Base-by-base conservation (phyloP, 1,140 invertebrate genomes). In the Aphidius ervi region DNA sequence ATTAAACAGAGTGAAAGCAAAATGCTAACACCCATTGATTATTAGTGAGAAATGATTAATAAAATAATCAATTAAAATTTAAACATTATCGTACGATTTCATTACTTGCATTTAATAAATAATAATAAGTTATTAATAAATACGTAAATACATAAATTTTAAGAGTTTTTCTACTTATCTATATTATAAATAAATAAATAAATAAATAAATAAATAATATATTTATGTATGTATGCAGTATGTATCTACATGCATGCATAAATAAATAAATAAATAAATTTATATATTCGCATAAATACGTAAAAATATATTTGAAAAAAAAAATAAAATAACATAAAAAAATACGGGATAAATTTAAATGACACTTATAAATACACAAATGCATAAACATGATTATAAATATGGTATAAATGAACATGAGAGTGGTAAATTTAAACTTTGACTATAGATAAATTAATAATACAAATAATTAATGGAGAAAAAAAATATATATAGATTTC, bases 91-190 rank as follows among this genome's bases (percentile, higher is more conserved):
- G 39, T 62, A 65, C 62, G 59, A 63, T 68, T 67, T 66, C 65
- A 69, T 67, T 63, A 65, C 57, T 66, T 66, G 58, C 66, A 69
- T 69, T 68, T 64, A 66, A 59, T 65, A 65, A 58, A 62, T 40
- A 62, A 60, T 46, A 53, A 59, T 10, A 54, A 53, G 47, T 50
- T 23, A 46, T 53, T 37, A 9, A 57, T 55, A 45, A 40, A 67
- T 46, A 59, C 62, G 58, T 68, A 65, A 64, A 62, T 61, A 67
- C 48, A 63, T 62, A 62, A 66, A 55, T 61, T 58, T 58, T 65
- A 69, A 65, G 67, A 63, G 67, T 75, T 77, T 77, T 77, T 77
- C 73, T 77, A 75, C 74, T 74, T 74, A 74, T 73, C 70, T 74
- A 74, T 73, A 72, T 70, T 68, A 59, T 52, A 52, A 52, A 39